phyloP scores from a whole-genome alignment of 1,140 invertebrate species.

The Oppia nitens region DNA sequence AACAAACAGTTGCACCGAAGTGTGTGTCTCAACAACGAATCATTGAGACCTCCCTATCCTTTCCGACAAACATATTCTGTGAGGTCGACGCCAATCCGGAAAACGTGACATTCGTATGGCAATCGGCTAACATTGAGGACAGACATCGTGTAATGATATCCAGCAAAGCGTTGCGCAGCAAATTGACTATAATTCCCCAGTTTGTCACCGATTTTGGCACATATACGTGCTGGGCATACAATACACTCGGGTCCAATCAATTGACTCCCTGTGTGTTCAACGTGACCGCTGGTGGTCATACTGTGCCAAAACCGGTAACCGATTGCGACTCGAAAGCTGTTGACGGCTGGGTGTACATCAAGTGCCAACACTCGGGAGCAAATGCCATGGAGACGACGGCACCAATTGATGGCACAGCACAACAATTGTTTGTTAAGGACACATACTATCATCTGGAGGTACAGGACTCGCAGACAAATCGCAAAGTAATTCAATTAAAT shows the following conservation, averaged over 20 bases:
- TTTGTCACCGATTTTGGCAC: not conserved
- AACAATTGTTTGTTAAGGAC: not conserved
- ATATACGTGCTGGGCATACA: slow-evolving; percentile 11
- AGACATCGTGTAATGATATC: not conserved
- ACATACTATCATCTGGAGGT: not conserved
- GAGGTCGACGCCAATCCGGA: slow-evolving; percentile 8
- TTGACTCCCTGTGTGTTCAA: slow-evolving; percentile 6
- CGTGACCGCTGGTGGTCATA: not conserved
- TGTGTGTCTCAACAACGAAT: not conserved
- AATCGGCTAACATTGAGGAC: not conserved
- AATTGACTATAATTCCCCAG: slow-evolving; percentile 10
- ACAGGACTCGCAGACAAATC: not conserved
- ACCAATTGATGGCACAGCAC: too few species aligned
- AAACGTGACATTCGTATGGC: slow-evolving; percentile 2
- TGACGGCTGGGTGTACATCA: not conserved
- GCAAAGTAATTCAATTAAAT: not conserved
- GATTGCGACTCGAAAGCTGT: not conserved
- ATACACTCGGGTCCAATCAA: slow-evolving; percentile 2
- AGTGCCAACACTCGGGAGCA: not conserved
- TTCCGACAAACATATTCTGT: slow-evolving; percentile 10
- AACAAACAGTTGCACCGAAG: not conserved
- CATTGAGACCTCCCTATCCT: not conserved
- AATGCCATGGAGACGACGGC: too few species aligned
- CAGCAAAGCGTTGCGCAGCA: not conserved
- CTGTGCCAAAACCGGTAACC: not conserved